Conservation (phyloP, 2,797 vertebrate species). For the Lithobates sylvaticus region DNA sequence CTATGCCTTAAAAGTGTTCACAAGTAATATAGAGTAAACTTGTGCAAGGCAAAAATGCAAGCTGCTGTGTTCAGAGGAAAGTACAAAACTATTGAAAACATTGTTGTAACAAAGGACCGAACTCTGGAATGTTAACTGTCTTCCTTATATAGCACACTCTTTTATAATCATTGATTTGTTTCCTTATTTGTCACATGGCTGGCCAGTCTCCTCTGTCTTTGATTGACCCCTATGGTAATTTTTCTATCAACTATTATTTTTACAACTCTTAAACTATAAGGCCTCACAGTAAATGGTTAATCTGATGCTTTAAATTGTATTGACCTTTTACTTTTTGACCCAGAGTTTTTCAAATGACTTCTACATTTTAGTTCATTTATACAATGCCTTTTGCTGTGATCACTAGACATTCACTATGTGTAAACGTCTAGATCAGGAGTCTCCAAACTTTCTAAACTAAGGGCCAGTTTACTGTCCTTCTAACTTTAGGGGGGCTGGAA, state of each 20-base stretch:
- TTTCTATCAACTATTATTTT: slow-evolving; percentile 3
- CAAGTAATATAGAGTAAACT: no score
- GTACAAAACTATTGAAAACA: not conserved
- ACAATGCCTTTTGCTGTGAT: no score
- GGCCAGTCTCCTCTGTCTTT: slow-evolving; percentile 12
- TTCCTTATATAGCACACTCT: not conserved
- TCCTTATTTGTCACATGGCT: slow-evolving; percentile 22
- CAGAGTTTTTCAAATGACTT: not conserved
- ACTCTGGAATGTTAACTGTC: slow-evolving; percentile 20
- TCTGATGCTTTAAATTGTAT: not conserved
- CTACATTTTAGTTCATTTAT: not conserved
- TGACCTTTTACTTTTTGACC: slow-evolving; percentile 35
- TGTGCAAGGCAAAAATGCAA: not conserved
- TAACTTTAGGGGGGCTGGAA: no score
- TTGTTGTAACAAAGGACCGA: not conserved
- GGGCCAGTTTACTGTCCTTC: no score
- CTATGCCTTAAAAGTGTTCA: no score
- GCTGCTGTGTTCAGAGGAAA: no score
- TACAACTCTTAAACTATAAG: slow-evolving; percentile 1
- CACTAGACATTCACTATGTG: no score
- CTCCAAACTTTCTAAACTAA: no score
- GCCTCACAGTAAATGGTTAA: not conserved
- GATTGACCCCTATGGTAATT: slow-evolving; percentile 7
- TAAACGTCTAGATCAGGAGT: no score
- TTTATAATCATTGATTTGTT: slow-evolving; percentile 39